Base-by-base conservation (phyloP, 2,888 invertebrate genomes). In the Drosophila neotestacea region DNA sequence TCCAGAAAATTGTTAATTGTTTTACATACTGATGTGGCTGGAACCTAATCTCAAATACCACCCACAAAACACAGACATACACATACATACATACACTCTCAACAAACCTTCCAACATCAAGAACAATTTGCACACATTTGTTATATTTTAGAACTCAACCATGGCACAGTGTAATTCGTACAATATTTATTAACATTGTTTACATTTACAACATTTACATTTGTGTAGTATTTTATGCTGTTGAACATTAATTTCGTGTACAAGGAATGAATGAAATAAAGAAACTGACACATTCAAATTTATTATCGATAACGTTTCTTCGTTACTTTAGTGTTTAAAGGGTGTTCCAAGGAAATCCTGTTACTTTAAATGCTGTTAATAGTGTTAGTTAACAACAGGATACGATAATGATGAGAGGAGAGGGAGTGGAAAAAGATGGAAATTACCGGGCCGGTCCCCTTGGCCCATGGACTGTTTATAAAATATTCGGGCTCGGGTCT, bases 1-100 rank as follows among this genome's bases (percentile, higher is more conserved):
- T 82, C 74, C 86, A 84, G 71, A 81, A 78, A 36, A 65, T 84
- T 87, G 87, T 86, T 87, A 81, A 84, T 83, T 86, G 87, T 87
- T 83, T 73, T 73, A 70, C 66, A 78, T 72, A 67, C 71, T 68
- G 81, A 68, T 81, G 69, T 62, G 79, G 67, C 67, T 82, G 79
- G 79, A 79, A 70, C 79, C 74, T 61, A 66, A 77, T 74, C 78
- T 78, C 74, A 78, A 48, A 48, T 38, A 56, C 39, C 67, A 64
- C 66, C 59, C 78, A 55, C 39, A 58, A 16, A 0, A 16, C 16
- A 16, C 16, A 16, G 16, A 22, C 22, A 22, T 2, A 3, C 22
- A 2, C 22, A 22, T 22, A 22, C 22, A 22, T 22, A 22, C 22
- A 22, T 16, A 16, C 30, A 50, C 28, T 39, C 47, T 63, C 38